Evolutionary conservation across 2,113 vertebrate genomes (phyloP).

Genomic region (Anoura caudifer): DNA sequence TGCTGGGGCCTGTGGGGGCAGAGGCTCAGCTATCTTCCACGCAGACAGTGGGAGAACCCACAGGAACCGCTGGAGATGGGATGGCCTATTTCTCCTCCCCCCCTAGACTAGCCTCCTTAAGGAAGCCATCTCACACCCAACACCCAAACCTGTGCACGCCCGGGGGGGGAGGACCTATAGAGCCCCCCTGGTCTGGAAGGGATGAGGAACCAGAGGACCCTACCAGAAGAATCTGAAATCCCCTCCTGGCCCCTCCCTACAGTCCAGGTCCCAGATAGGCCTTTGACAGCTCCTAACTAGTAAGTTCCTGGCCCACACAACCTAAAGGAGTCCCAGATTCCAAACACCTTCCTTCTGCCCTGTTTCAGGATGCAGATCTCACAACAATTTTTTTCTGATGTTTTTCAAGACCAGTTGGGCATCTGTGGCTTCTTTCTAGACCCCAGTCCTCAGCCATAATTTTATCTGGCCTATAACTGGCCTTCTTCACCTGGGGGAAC

Average conservation of each 20-base stretch:
- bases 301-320: background rate
- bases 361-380: background rate
- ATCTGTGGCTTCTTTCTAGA: background rate
- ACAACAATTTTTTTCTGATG: background rate
- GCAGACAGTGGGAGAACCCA: background rate
- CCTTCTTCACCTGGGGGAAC: background rate
- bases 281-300: background rate
- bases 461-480: background rate
- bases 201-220: background rate
- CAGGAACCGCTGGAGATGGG: background rate
- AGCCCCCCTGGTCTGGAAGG: background rate
- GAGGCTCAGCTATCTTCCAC: conserved; percentile 28
- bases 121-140: background rate
- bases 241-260: background rate
- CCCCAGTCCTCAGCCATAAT: background rate
- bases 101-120: background rate
- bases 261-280: background rate
- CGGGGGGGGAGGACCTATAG: background rate
- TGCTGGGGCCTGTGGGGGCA: background rate
- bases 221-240: background rate
- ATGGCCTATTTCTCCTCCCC: background rate
- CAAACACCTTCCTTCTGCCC: background rate
- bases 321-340: background rate
- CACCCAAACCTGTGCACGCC: background rate
- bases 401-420: background rate